Base-by-base conservation (phyloP, 2,888 invertebrate genomes). In the Pachliopta kotzebuea region DNA sequence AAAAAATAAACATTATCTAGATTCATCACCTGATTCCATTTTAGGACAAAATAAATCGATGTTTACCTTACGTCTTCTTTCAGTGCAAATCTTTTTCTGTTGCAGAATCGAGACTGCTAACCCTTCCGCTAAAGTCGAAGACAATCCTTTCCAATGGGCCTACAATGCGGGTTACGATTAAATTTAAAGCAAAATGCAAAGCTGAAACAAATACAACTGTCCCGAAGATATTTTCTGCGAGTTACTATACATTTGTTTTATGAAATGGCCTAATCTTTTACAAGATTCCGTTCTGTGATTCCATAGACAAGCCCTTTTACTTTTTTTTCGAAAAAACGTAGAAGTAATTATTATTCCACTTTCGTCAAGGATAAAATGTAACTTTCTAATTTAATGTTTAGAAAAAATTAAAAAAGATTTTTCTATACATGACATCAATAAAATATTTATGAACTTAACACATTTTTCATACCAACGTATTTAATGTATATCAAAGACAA, bases 181-280 rank as follows among this genome's bases (percentile, higher is more conserved):
- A 89, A 91, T 92, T 91, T 90, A 85, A 88, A 86, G 83, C 86
- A 87, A 90, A 90, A 90, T 89, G 89, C 88, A 85, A 91, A 86
- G 90, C 90, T 92, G 90, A 91, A 91, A 91, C 90, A 91, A 91
- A 90, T 90, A 90, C 85, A 91, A 91, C 88, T 88, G 89, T 87
- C 89, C 88, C 85, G 89, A 89, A 86, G 86, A 90, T 90, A 89
- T 88, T 91, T 92, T 91, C 90, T 91, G 91, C 90, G 88, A 92
- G 90, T 88, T 89, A 91, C 92, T 92, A 92, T 90, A 92, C 91
- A 91, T 92, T 91, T 92, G 91, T 92, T 92, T 90, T 90, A 92
- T 91, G 92, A 91, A 92, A 92, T 92, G 92, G 92, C 92, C 92
- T 92, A 92, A 90, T 92, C 92, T 92, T 89, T 91, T 92, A 90